Base-by-base conservation (phyloP, 2,888 invertebrate species). In the Oscheius sp. region DNA sequence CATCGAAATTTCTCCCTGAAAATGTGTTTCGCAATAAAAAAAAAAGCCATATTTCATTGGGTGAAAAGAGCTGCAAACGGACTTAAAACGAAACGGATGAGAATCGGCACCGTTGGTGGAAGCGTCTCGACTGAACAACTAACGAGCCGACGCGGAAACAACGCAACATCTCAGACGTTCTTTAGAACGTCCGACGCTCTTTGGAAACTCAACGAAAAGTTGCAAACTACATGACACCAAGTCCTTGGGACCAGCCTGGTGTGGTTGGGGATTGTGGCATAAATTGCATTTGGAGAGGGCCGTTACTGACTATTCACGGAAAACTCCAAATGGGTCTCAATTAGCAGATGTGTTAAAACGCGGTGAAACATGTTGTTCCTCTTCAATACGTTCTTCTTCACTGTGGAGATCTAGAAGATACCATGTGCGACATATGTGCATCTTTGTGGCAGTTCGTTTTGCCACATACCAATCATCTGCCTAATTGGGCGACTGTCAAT, bases 381-480 rank as follows among this genome's bases (percentile, higher is more conserved):
- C 3, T 53, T 11, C 53, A 11, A 21, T 53, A 7, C 11, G 3
- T 53, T 7, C 53, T 21, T 4, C 53, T 7, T 42, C 3, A 42
- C 42, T 5, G 42, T 42, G 42, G n/a, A 21, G 55, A 55, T 35
- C n/a, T 2, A 35, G 9, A 35, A 60, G 35, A 35, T 32, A 65
- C 51, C 32, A 42, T 2, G 21, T 13, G 68, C 53, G 68, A 33
- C 68, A 68, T 68, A 55, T 68, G 68, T 53, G 68, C 68, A 35
- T 68, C 53, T 55, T 68, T 37, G 68, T 68, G 35, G 55, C 68
- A 55, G 53, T 55, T 68, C 68, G 68, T 68, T 68, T 68, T 68
- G 68, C 68, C 53, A 68, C 68, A 33, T 55, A 37, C 55, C 68
- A 53, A 68, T 68, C 68, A 68, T 68, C 55, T 68, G 68, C 68